phyloP scores from a whole-genome alignment of 2,797 vertebrate species.

The Sebastes cheni region DNA sequence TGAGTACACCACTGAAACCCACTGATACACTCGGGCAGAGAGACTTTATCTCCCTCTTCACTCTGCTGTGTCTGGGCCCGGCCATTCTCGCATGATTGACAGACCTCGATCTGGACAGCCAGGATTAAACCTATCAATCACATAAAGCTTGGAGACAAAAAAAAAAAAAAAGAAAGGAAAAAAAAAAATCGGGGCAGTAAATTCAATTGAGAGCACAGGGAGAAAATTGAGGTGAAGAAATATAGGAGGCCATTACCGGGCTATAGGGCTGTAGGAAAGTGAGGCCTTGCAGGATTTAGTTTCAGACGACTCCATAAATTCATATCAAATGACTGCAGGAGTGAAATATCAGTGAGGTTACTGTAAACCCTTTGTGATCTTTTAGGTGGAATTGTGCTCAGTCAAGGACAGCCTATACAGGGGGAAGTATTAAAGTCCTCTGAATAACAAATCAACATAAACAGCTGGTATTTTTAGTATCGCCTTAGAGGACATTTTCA shows the following conservation, averaged over 20 bases:
- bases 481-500: slow-evolving; percentile 55
- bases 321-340: slow-evolving; percentile 83
- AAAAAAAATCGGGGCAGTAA: slow-evolving; percentile 78
- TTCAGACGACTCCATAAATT: slow-evolving; percentile 83
- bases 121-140: slow-evolving; percentile 87
- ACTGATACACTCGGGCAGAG: slow-evolving; percentile 69
- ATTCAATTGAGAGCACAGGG: slow-evolving; percentile 82
- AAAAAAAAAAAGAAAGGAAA: slow-evolving; percentile 35
- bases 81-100: slow-evolving; percentile 79
- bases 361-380: slow-evolving; percentile 79
- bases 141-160: slow-evolving; percentile 77
- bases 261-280: slow-evolving; percentile 80
- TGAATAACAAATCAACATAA: slow-evolving; percentile 76
- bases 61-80: slow-evolving; percentile 58
- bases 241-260: slow-evolving; percentile 84
- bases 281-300: slow-evolving; percentile 83
- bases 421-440: slow-evolving; percentile 60
- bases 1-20: slow-evolving; percentile 71
- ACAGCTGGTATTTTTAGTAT: slow-evolving; percentile 61
- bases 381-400: slow-evolving; percentile 62
- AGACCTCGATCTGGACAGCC: slow-evolving; percentile 78
- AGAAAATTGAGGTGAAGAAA: slow-evolving; percentile 86
- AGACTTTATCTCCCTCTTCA: slow-evolving; percentile 75
- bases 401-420: slow-evolving; percentile 73
- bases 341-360: slow-evolving; percentile 77